phyloP scores from a whole-genome alignment of 2,113 vertebrate species.

The Plectropomus leopardus region DNA sequence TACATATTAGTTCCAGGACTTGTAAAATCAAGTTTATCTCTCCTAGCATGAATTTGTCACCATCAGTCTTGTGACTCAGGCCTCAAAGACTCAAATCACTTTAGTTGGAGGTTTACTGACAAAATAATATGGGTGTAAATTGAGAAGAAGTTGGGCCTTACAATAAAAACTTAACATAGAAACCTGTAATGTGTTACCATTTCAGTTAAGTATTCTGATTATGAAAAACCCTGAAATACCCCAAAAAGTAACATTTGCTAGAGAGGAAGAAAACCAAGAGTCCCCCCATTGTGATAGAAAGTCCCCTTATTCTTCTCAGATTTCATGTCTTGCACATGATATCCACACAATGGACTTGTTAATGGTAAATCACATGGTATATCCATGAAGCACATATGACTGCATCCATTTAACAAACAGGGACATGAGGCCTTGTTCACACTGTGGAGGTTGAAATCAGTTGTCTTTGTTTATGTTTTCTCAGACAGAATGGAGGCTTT shows the following conservation, averaged over 20 bases:
- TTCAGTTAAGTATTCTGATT: no score
- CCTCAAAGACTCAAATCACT: not conserved
- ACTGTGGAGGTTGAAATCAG: not conserved
- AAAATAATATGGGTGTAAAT: not conserved
- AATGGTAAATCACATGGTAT: no score
- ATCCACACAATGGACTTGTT: not conserved
- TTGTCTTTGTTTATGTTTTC: not conserved
- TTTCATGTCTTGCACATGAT: no score
- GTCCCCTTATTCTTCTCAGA: not conserved
- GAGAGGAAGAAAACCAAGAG: not conserved
- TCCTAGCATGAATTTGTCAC: not conserved
- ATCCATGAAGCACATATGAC: not conserved
- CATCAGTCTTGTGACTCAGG: not conserved
- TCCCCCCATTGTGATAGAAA: not conserved
- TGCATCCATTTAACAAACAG: not conserved
- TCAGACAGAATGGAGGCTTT: not conserved
- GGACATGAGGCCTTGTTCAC: not conserved
- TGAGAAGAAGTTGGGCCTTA: not conserved
- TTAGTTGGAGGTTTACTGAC: not conserved
- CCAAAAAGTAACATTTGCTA: not conserved
- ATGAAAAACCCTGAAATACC: not conserved
- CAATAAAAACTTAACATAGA: no score
- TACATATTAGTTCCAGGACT: not conserved
- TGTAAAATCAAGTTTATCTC: not conserved
- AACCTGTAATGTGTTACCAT: no score